Percentiles rank a stretch among this genome's conserved stretches.
Conservation (phyloP, 1,140 invertebrate species). For the Zaprionus inermis region DNA sequence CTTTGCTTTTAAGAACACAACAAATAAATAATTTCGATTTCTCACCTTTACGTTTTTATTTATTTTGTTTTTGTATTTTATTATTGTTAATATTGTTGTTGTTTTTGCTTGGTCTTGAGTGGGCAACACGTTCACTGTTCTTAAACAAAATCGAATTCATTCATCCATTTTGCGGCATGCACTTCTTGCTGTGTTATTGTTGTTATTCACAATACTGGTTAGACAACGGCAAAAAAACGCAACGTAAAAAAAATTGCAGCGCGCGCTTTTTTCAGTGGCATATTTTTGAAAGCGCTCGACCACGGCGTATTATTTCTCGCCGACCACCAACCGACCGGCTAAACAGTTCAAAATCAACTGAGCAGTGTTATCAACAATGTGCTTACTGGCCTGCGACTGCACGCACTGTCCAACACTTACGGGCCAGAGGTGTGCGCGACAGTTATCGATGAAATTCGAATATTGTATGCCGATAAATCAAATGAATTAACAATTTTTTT, state of each 20-base stretch:
- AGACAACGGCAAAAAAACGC: conserved; percentile 42
- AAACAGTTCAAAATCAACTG: conserved; percentile 55
- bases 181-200: conserved; percentile 36
- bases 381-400: neutral
- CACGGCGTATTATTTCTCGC: neutral
- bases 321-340: conserved; percentile 44
- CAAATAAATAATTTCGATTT: conserved; percentile 70
- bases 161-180: conserved; percentile 44
- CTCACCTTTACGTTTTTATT: conserved; percentile 57
- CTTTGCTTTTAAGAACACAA: conserved; percentile 68
- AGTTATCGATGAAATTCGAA: neutral
- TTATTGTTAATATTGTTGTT: conserved; percentile 32
- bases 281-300: neutral
- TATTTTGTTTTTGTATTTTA: conserved; percentile 48
- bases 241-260: conserved; percentile 35
- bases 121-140: neutral
- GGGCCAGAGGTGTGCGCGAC: neutral
- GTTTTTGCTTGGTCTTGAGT: conserved; percentile 31
- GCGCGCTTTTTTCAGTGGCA: conserved; percentile 56
- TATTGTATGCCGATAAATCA: neutral
- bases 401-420: neutral
- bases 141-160: conserved; percentile 40
- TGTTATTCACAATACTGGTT: neutral
- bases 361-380: conserved; percentile 14
- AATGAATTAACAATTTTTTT: no score